These are phyloP conservation scores for Philonicus albiceps DNA, from an alignment of 2,888 invertebrate genomes.

Conservation along the genomic window DNA sequence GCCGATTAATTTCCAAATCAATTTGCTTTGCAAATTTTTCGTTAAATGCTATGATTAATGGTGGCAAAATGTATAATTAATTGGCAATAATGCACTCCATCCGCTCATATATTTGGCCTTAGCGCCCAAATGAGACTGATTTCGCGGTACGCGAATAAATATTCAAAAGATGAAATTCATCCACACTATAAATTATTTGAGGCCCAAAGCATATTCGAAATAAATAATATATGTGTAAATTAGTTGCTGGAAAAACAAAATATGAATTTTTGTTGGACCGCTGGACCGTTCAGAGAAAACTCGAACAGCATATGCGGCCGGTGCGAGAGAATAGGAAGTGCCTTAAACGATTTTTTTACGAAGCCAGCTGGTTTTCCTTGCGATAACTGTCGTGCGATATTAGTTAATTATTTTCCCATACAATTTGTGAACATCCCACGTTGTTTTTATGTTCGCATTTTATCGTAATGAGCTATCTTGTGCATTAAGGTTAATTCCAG, in stretches of 20 bases:
- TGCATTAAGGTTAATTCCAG: not conserved
- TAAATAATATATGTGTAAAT: not conserved
- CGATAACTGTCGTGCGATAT: not conserved
- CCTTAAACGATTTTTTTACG: not conserved
- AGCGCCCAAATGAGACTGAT: not conserved
- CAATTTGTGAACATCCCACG: not conserved
- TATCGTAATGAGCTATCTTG: not conserved
- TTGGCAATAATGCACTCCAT: slow-evolving; percentile 2
- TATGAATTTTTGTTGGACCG: not conserved
- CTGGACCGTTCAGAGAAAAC: not conserved
- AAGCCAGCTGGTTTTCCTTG: not conserved
- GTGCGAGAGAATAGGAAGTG: not conserved
- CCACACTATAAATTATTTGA: not conserved
- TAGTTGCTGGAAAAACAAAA: not conserved
- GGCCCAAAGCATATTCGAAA: not conserved
- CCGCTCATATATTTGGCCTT: not conserved
- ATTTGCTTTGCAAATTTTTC: slow-evolving; percentile 15
- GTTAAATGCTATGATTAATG: slow-evolving; percentile 6
- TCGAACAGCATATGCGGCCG: not conserved
- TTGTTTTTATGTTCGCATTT: not conserved
- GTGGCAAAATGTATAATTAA: slow-evolving; percentile 7
- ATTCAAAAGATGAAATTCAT: not conserved
- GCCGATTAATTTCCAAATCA: not conserved
- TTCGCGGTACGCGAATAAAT: not conserved
- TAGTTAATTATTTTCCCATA: not conserved